A percentile compares a stretch with the other conserved stretches of the same genome.
Conservation (phyloP, 2,113 vertebrate species). For the Ifrita kowaldi region DNA sequence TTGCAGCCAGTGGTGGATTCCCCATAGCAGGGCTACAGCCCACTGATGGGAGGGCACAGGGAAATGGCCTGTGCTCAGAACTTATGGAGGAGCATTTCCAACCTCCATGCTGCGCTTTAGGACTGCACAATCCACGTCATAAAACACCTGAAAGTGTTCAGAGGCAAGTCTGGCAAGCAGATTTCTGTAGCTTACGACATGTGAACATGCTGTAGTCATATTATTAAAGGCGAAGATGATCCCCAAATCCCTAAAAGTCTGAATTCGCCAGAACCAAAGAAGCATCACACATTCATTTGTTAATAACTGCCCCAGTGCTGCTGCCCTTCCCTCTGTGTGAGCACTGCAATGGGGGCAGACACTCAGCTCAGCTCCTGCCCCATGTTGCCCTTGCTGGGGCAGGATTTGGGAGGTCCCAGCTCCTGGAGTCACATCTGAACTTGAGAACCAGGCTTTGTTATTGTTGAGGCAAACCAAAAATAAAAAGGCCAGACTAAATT, state of each 20-base stretch:
- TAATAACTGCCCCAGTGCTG: background rate
- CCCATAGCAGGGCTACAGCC: background rate
- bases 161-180: background rate
- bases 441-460: background rate
- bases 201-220: fast-evolving
- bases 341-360: fast-evolving
- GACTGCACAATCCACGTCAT: background rate
- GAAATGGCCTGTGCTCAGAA: background rate
- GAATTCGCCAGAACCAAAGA: background rate
- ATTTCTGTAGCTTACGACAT: background rate
- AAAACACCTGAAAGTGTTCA: background rate
- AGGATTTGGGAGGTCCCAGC: background rate
- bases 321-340: background rate
- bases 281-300: fast-evolving
- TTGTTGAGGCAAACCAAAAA: constrained; percentile 1
- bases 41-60: background rate
- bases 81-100: background rate
- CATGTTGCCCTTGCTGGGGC: fast-evolving
- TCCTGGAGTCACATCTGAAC: background rate
- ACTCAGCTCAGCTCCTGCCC: background rate
- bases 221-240: background rate
- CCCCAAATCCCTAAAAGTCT: background rate
- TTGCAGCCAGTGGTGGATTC: background rate
- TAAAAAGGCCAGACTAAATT: constrained; percentile 42
- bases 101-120: fast-evolving